A percentile compares a stretch with the other conserved stretches of the same genome.
phyloP scores from a whole-genome alignment of 2,888 invertebrate genomes.

The Cantharis rustica region DNA sequence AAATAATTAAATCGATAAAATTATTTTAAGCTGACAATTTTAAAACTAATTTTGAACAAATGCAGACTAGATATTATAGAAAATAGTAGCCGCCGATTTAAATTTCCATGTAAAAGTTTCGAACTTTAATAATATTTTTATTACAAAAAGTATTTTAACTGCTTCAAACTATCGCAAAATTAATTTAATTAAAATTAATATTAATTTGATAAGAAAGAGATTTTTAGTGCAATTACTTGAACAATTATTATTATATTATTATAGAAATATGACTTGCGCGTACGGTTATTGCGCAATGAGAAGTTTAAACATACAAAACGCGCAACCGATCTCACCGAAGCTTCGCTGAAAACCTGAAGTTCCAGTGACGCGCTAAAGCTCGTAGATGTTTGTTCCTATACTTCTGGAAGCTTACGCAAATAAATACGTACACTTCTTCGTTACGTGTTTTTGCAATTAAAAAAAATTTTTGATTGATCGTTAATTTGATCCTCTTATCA shows the following conservation, averaged over 20 bases:
- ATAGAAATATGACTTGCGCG: slow-evolving; percentile 22
- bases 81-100: neutral
- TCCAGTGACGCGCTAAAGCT: slow-evolving; percentile 37
- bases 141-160: neutral
- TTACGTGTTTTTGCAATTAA: neutral
- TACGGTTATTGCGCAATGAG: slow-evolving; percentile 23
- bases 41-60: neutral
- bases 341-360: slow-evolving; percentile 26
- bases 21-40: neutral
- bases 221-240: neutral
- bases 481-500: neutral
- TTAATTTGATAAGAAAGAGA: neutral
- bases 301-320: slow-evolving; percentile 25
- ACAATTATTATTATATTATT: neutral
- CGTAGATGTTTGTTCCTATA: slow-evolving; percentile 24
- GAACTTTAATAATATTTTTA: neutral
- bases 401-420: neutral
- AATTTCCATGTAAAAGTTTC: neutral
- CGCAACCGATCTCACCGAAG: slow-evolving; percentile 32
- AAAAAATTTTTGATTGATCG: neutral
- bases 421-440: slow-evolving; percentile 1
- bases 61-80: neutral
- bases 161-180: neutral
- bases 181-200: neutral
- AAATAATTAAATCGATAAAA: neutral